Conservation (phyloP, 2,888 invertebrate genomes). For the Girardia tigrina region DNA sequence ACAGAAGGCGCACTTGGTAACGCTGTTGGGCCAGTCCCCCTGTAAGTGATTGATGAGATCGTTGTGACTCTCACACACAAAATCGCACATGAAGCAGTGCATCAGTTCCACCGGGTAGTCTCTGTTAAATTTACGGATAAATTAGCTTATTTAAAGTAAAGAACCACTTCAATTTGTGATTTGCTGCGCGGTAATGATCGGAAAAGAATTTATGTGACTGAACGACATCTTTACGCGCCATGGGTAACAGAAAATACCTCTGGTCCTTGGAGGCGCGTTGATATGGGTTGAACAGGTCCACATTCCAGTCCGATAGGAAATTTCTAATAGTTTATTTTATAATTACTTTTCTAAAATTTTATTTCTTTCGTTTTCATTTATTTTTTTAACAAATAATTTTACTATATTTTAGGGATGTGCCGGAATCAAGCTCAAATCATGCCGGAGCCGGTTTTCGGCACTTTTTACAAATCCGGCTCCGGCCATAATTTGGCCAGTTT, state of each 20-base stretch:
- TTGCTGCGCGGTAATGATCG: not conserved
- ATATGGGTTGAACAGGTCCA: not conserved
- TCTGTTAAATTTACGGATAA: not conserved
- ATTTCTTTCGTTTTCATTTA: no score
- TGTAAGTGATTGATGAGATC: slow-evolving; percentile 7
- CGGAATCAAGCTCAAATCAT: no score
- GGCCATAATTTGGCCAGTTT: no score
- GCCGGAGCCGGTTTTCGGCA: no score
- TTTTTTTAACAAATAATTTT: no score
- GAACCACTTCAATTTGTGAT: not conserved
- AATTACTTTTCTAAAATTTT: no score
- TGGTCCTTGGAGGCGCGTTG: not conserved
- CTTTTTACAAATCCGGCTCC: no score
- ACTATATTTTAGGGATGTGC: no score
- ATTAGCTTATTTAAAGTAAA: not conserved
- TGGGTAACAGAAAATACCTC: not conserved
- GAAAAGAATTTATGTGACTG: not conserved
- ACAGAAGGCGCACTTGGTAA: slow-evolving; percentile 25
- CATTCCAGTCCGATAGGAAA: not conserved
- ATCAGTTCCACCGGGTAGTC: not conserved
- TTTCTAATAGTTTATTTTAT: no score
- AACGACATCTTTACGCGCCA: not conserved
- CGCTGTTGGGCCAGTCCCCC: slow-evolving; percentile 21
- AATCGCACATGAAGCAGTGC: slow-evolving; percentile 23
- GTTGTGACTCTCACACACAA: not conserved